Base-by-base conservation (phyloP, 2,113 vertebrate genomes). In the Baryphthengus martii region DNA sequence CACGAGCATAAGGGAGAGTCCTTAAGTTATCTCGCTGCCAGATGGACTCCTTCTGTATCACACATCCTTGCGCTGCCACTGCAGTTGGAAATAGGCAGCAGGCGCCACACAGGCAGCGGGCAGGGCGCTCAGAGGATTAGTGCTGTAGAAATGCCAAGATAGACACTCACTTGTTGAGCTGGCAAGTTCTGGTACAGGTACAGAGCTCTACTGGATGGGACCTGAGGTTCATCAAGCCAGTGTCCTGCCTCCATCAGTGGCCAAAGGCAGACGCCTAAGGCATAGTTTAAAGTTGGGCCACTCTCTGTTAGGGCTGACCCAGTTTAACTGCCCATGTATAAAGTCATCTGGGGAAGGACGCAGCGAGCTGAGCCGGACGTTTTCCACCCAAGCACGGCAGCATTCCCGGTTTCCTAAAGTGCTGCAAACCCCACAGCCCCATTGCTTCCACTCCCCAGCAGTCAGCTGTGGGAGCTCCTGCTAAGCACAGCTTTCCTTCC, bases 21-120 rank as follows among this genome's bases (percentile, higher is more conserved):
- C 93, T 70, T 12, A 17, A 52, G 68, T 68, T 76, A 37, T 70
- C 53, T 77, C 49, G 4, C 39, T 56, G 91, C 58, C 89, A 87
- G 77, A 86, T 61, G 85, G 70, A 85, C 70, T 91, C 95, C 62
- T 79, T 53, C 82, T 80, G 87, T 24, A 66, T 26, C 78, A 65
- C 89, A 39, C 85, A 53, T 25, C 80, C 89, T n/a, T 35, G 80
- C 91, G 49, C 70, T 89, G 84, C 77, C 76, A 23, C 25, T 73
- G 68, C 37, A 37, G 59, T 5, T 40, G 71, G 78, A 23, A 85
- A 50, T 6, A 40, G 0, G 0, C 80, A 75, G 77, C 62, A 53
- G 20, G 75, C 61, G 18, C 1, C 59, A 31, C 65, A 53, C 42
- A 44, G 59, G 16, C 55, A 45, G 47, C 2, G 73, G 35, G 83